Percentiles rank a stretch among this genome's conserved stretches.
phyloP scores from a whole-genome alignment of 2,113 vertebrate species.

The Coryphaenoides rupestris region DNA sequence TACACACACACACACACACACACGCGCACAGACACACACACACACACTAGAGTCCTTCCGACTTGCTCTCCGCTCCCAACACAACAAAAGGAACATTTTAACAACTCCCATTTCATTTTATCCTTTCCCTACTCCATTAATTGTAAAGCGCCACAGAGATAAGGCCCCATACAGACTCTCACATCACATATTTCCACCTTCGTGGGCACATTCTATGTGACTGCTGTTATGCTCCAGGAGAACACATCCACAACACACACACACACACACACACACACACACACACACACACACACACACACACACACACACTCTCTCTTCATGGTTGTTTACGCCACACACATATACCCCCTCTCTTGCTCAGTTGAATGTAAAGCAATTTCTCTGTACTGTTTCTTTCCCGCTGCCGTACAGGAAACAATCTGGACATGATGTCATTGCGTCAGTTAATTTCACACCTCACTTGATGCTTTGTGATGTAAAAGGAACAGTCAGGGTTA shows the following conservation, averaged over 20 bases:
- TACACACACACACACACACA: conserved; percentile 49
- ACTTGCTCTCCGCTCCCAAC: not conserved
- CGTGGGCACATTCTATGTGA: not conserved
- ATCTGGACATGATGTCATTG: conserved; percentile 60
- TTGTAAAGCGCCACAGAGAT: conserved; percentile 22
- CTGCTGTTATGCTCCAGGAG: conserved; percentile 2
- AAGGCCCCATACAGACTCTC: conserved; percentile 4
- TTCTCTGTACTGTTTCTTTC: conserved; percentile 27
- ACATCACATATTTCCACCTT: conserved; percentile 6
- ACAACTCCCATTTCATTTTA: conserved; percentile 20
- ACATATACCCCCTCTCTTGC: not conserved
- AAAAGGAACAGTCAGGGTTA: conserved; percentile 13
- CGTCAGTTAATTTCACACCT: conserved; percentile 71
- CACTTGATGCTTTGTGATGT: conserved; percentile 55
- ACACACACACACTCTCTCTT: conserved; percentile 14
- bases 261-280: conserved; percentile 3
- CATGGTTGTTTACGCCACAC: conserved; percentile 18
- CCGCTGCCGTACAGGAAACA: conserved; percentile 40
- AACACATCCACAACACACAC: not conserved
- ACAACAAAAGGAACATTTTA: conserved; percentile 8
- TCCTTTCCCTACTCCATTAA: conserved; percentile 27
- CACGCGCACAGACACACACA: conserved; percentile 19
- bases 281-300: conserved; percentile 4
- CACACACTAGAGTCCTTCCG: conserved; percentile 8
- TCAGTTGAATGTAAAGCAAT: conserved; percentile 27